Conservation (phyloP, 64 coral and sea anemone genomes). For the Stichodactyla mertensii region DNA sequence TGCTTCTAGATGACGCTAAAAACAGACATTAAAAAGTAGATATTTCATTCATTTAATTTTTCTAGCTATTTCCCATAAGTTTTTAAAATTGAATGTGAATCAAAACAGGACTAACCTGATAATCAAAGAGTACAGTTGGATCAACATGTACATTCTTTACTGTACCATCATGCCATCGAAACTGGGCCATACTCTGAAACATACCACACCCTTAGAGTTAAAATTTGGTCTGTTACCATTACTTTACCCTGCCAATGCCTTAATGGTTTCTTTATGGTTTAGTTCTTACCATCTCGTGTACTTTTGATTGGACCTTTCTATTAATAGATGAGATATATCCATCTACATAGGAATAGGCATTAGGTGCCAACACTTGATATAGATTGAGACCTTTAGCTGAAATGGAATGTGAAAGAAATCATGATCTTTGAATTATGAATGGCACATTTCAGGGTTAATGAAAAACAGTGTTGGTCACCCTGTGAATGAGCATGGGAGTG, state of each 20-base stretch:
- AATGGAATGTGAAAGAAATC: background rate
- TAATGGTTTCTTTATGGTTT: background rate
- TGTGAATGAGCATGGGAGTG: too few relatives aligned
- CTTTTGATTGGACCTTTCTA: slow-evolving; percentile 82
- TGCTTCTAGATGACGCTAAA: slow-evolving; percentile 78
- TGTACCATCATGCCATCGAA: slow-evolving; percentile 88
- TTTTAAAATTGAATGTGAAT: background rate
- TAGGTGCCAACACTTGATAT: slow-evolving; percentile 93
- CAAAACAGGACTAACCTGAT: slow-evolving; percentile 60
- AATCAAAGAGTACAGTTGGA: slow-evolving; percentile 91
- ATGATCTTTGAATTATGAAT: background rate
- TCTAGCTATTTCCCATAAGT: background rate
- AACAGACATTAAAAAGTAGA: background rate
- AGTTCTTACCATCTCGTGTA: slow-evolving; percentile 78
- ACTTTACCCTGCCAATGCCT: background rate
- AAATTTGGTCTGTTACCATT: background rate
- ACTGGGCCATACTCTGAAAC: slow-evolving; percentile 96
- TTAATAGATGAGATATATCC: slow-evolving; percentile 96
- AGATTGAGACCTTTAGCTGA: slow-evolving; percentile 89
- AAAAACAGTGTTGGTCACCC: too few relatives aligned
- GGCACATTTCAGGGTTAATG: too few relatives aligned
- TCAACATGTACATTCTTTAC: slow-evolving; percentile 98
- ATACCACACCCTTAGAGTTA: background rate
- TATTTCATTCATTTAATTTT: background rate
- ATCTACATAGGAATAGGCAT: slow-evolving; percentile 91